These are phyloP conservation scores for Hippocampus barbouri DNA, from an alignment of 2,113 vertebrate genomes.

Conservation along the genomic window DNA sequence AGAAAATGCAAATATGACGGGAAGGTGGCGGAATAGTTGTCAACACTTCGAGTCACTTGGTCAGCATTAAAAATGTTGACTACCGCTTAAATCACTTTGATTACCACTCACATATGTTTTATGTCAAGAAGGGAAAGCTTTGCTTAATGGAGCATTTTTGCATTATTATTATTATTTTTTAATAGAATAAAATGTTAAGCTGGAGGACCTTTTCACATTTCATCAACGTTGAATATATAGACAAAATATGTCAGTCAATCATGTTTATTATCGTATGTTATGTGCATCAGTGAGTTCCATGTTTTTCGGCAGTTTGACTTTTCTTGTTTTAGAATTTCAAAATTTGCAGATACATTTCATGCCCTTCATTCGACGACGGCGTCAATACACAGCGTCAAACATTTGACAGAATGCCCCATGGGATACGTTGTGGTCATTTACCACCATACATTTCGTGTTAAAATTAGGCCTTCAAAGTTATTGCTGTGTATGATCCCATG, in stretches of 20 bases:
- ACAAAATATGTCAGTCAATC: not conserved
- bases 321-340: not conserved
- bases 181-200: not conserved
- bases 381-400: not conserved
- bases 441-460: not conserved
- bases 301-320: not conserved
- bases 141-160: not conserved
- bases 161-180: not conserved
- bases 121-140: not conserved
- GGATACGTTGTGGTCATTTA: not conserved
- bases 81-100: not conserved
- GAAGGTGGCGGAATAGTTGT: slow-evolving; percentile 20
- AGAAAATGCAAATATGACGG: slow-evolving; percentile 69
- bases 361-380: not conserved
- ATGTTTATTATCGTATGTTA: not conserved
- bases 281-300: not conserved
- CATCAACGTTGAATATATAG: not conserved
- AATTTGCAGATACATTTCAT: not conserved
- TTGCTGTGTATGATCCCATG: not conserved
- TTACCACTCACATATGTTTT: not conserved
- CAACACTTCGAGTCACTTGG: slow-evolving; percentile 40
- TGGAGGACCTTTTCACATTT: not conserved
- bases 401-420: not conserved
- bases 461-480: not conserved
- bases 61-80: slow-evolving; percentile 2